A percentile compares a stretch with the other conserved stretches of the same genome.
phyloP scores from a whole-genome alignment of 2,113 vertebrate species.

The Cepphus grylle region DNA sequence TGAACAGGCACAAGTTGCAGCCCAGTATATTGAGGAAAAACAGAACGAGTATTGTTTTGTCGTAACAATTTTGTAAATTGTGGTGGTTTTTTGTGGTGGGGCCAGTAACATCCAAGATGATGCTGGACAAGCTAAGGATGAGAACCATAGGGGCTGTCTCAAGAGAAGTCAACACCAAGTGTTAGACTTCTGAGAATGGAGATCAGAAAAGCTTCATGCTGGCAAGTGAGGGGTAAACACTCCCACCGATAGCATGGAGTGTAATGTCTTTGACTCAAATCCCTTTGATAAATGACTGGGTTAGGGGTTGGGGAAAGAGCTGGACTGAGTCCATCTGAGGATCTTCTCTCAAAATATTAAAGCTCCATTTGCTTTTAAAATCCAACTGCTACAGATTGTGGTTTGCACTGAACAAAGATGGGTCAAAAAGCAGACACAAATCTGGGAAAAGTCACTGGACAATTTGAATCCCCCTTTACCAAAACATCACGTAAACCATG shows the following conservation, averaged over 20 bases:
- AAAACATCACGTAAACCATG: neutral
- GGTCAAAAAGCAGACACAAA: neutral
- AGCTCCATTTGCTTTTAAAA: neutral
- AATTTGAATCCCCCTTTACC: neutral
- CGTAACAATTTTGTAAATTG: neutral
- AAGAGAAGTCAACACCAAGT: neutral
- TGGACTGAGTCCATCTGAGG: neutral
- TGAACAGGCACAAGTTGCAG: neutral
- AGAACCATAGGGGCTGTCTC: neutral
- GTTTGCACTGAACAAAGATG: neutral
- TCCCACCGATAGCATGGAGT: neutral
- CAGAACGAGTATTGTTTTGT: neutral
- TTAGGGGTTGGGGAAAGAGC: neutral
- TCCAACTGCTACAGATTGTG: neutral
- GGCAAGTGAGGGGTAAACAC: neutral
- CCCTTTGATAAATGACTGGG: neutral
- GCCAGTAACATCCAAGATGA: neutral
- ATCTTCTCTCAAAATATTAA: neutral
- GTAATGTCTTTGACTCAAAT: neutral
- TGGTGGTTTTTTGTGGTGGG: neutral
- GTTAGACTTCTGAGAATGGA: neutral
- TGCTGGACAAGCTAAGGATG: neutral
- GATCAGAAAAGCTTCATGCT: neutral
- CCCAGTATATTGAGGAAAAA: neutral
- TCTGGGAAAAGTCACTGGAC: neutral